Evolutionary conservation across 2,113 vertebrate species (phyloP).

Genomic region (Irena cyanogastra): DNA sequence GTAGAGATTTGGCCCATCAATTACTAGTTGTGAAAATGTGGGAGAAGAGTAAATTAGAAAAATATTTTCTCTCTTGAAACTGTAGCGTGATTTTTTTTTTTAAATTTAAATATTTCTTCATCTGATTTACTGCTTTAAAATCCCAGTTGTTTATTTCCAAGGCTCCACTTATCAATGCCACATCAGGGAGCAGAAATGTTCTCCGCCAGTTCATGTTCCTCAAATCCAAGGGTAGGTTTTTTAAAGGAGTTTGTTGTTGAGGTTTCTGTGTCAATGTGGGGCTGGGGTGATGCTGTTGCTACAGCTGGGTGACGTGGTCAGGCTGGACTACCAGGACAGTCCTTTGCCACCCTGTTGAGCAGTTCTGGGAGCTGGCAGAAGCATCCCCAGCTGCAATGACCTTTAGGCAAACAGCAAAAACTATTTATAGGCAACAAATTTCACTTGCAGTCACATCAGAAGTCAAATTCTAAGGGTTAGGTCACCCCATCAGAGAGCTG

Average conservation of each 20-base stretch:
- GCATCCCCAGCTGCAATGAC: neutral
- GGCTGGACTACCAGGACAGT: neutral
- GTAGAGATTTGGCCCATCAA: neutral
- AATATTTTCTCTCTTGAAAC: neutral
- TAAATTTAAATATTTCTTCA: neutral
- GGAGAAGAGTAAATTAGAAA: neutral
- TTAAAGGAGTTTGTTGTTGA: neutral
- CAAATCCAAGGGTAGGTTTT: neutral
- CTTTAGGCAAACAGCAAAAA: neutral
- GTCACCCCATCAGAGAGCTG: neutral
- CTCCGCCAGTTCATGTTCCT: neutral
- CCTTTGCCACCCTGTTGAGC: neutral
- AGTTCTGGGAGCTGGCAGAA: neutral
- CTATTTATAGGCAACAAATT: neutral
- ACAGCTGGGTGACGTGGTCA: fast-evolving
- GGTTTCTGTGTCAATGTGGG: fast-evolving
- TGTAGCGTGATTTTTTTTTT: fast-evolving
- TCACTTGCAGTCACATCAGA: neutral
- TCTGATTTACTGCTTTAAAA: neutral
- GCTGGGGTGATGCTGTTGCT: neutral
- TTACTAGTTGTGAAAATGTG: neutral
- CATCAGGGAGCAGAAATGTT: fast-evolving
- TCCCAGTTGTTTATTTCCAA: neutral
- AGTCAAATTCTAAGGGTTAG: neutral
- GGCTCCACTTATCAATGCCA: neutral